These are phyloP conservation scores for Allacma fusca DNA, from an alignment of 2,888 invertebrate genomes.

Conservation along the genomic window DNA sequence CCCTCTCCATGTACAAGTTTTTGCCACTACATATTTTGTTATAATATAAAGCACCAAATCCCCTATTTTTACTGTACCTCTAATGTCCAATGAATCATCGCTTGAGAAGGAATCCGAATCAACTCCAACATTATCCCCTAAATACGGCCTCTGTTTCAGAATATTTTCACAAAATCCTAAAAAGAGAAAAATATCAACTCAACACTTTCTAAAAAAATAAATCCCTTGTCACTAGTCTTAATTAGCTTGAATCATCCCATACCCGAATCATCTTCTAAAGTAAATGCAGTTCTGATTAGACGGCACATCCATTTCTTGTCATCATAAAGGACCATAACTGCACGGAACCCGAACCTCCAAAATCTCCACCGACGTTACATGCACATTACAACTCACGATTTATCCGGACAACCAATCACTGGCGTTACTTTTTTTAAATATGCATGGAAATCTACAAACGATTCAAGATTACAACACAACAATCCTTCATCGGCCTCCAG, in stretches of 20 bases:
- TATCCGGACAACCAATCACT: too few relatives aligned
- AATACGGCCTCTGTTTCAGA: conserved; percentile 55
- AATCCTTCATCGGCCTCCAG: too few relatives aligned
- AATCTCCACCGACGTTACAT: background rate
- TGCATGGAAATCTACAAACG: too few relatives aligned
- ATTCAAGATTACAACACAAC: too few relatives aligned
- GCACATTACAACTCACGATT: too few relatives aligned
- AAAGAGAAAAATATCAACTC: background rate
- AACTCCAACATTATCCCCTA: conserved; percentile 52
- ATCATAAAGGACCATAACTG: conserved; percentile 88
- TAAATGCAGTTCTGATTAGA: conserved; percentile 92
- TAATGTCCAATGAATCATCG: conserved; percentile 60
- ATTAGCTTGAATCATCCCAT: conserved; percentile 31
- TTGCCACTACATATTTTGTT: background rate
- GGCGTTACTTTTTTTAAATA: too few relatives aligned
- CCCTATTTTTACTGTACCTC: conserved; percentile 45
- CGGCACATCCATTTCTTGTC: conserved; percentile 91
- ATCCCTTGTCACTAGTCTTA: too few relatives aligned
- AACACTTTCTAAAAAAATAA: background rate
- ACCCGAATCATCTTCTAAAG: conserved; percentile 92
- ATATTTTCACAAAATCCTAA: conserved; percentile 60
- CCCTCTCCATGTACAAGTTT: background rate
- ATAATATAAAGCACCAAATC: too few relatives aligned
- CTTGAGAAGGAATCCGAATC: conserved; percentile 57
- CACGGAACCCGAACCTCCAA: background rate